phyloP scores from a whole-genome alignment of 1,140 invertebrate genomes.

The Diplogasteroides magnus region DNA sequence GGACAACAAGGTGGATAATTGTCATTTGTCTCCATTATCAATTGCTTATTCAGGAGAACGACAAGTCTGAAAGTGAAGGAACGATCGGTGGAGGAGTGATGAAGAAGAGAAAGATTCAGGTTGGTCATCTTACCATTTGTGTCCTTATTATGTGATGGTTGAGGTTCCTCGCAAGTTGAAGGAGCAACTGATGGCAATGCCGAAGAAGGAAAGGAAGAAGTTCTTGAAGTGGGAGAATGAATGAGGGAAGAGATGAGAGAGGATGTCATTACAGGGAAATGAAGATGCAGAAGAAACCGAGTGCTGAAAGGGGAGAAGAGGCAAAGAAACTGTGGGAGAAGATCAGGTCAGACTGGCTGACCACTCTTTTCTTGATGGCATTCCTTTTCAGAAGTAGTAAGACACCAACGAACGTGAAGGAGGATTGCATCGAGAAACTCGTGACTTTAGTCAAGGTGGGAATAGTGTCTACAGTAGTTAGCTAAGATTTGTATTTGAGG shows the following conservation, averaged over 20 bases:
- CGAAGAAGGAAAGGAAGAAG: constrained; percentile 32
- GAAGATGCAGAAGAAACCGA: constrained; percentile 28
- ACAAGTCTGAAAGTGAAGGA: background rate
- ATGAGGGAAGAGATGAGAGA: background rate
- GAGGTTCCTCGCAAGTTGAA: constrained; percentile 28
- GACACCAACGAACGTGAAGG: background rate
- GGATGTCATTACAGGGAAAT: constrained; percentile 11
- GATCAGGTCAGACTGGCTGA: constrained; percentile 29
- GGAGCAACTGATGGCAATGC: constrained; percentile 32
- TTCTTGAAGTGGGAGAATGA: constrained; percentile 10
- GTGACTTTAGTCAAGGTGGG: background rate
- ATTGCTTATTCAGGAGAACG: background rate
- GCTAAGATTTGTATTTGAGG: constrained; percentile 67
- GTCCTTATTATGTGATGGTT: constrained; percentile 3
- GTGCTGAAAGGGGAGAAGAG: constrained; percentile 18
- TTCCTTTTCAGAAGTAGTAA: background rate
- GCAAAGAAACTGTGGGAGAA: constrained; percentile 34
- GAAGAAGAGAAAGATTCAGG: constrained; percentile 22
- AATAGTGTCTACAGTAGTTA: constrained; percentile 62
- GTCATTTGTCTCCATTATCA: background rate
- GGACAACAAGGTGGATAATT: constrained; percentile 6
- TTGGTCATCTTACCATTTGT: background rate
- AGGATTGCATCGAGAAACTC: background rate
- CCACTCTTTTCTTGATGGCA: background rate
- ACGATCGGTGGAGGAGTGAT: background rate